Evolutionary conservation across 2,113 vertebrate genomes (phyloP), one percentile per base, ranked within the genome.

Genomic region (Rhineura floridana): DNA sequence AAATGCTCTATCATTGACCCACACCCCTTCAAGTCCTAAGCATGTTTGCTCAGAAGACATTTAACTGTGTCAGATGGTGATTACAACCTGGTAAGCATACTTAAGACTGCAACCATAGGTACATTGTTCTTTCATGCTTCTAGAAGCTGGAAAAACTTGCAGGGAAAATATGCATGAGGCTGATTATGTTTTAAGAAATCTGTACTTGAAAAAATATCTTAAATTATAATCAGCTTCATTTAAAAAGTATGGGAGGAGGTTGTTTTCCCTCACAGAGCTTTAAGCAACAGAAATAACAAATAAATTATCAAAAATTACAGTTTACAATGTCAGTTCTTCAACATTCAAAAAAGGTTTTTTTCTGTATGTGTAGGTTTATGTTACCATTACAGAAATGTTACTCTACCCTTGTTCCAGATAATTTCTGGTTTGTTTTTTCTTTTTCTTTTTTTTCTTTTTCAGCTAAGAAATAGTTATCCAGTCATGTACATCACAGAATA

Each of bases 381-480:
- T 1, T 87, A 63, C 72, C 87, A 63, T 81, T 44, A 83, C 36
- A 73, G 28, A 90, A 87, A 75, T 55, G 0, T 6, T 39, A 55
- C 69, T 84, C 30, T 23, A 10, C 84, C 67, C 46, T 46, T 91
- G 85, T 83, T 77, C 11, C 81, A 81, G 81, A 79, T 78, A 87
- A 90, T 5, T 86, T 21, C 55, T 91, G 19, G 42, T 9, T 21
- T 55, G 8, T 70, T 87, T 87, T 59, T 5, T 59, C 21, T 59
- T 70, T 87, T 87, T 59, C 17, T 59, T 59, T 59, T 59, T 59
- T 59, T 1, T 39, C 42, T 75, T 7, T 7, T 39, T 5, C 36
- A 77, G 78, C 78, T 86, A 85, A 19, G 76, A 89, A 80, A 85
- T 23, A 39, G 9, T 81, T 85, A 87, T 15, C 36, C 39, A 88